Percentiles rank a stretch among this genome's conserved stretches.
Conservation (phyloP, 2,113 vertebrate genomes). For the Hiodon tergisus region DNA sequence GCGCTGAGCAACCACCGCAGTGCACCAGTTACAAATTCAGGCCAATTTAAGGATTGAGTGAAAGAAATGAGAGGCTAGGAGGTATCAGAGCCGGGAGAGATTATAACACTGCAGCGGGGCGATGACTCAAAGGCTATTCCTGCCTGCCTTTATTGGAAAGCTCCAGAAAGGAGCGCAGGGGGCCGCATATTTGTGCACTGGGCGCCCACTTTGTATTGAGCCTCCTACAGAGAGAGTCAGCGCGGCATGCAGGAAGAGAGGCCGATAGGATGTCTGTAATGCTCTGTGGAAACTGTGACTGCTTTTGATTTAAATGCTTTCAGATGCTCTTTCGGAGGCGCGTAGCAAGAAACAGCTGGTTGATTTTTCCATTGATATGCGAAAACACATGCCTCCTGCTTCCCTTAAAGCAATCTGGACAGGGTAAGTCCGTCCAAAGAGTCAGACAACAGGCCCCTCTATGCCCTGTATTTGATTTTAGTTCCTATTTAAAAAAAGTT, state of each 20-base stretch:
- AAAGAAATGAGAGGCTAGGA: slow-evolving; percentile 47
- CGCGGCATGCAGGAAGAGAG: slow-evolving; percentile 44
- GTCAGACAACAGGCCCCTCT: too few species aligned
- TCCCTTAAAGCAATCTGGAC: slow-evolving; percentile 8
- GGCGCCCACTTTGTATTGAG: slow-evolving; percentile 41
- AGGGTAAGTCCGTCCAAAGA: background rate
- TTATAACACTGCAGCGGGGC: slow-evolving; percentile 34
- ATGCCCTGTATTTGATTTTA: too few species aligned
- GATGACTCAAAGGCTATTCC: slow-evolving; percentile 26
- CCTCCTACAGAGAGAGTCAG: slow-evolving; percentile 48
- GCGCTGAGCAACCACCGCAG: slow-evolving; percentile 39
- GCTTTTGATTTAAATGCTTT: slow-evolving; percentile 69
- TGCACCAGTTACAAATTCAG: slow-evolving; percentile 13
- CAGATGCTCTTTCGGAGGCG: slow-evolving; percentile 61
- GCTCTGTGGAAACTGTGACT: slow-evolving; percentile 68
- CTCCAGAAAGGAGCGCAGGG: slow-evolving; percentile 42
- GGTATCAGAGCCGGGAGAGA: slow-evolving; percentile 46
- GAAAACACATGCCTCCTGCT: slow-evolving; percentile 29
- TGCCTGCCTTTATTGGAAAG: slow-evolving; percentile 19
- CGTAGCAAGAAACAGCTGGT: slow-evolving; percentile 60
- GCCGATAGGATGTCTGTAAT: slow-evolving; percentile 64
- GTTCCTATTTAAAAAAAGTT: too few species aligned
- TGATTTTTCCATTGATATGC: slow-evolving; percentile 55
- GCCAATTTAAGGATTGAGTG: slow-evolving; percentile 42
- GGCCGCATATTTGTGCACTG: slow-evolving; percentile 53